Evolutionary conservation across 35 echinoderm and acorn worm species (phyloP), one percentile per base, ranked within the genome.

Genomic region (Diadema setosum): DNA sequence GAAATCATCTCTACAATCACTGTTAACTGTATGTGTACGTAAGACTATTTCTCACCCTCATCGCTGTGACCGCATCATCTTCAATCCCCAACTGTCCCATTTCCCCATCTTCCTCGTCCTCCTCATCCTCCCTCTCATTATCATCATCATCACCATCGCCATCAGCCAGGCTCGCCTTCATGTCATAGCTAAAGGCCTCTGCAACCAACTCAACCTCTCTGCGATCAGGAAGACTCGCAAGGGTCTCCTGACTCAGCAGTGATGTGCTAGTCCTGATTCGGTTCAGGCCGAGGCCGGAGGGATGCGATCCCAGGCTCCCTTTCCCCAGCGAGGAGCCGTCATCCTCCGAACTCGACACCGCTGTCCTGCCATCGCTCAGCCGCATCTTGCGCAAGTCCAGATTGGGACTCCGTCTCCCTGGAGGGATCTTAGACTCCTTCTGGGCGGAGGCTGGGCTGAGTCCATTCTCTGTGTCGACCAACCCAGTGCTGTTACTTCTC

Each of bases 171-270:
- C 57, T 61, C 37, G 6, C 14, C n/a, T 41, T 78, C 39, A 85
- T 78, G 37, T 89, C 86, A 86, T 85, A 90, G 1, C 75, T 50
- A 65, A 94, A 42, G 5, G 92, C 92, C 55, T 78, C 88, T 30
- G 87, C 82, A n/a, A 94, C 87, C 67, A 89, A 42, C 14, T 46
- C 44, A 0, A 94, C 82, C 21, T 94, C 92, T 41, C 84, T 78
- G 16, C 31, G 27, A 7, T 78, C 73, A 35, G 29, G 73, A 30
- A 90, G 35, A 49, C 26, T 85, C 34, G 18, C 61, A 32, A 69
- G 26, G 12, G 58, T 46, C 33, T 26, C 29, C 73, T 84, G n/a
- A 20, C 32, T 65, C 63, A 70, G 31, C 45, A 90, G 58, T 34
- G 88, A 46, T 42, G 43, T 21, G 24, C 60, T 74, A 55, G 42